phyloP scores from a whole-genome alignment of 2,113 vertebrate genomes.

The Prionailurus viverrinus region DNA sequence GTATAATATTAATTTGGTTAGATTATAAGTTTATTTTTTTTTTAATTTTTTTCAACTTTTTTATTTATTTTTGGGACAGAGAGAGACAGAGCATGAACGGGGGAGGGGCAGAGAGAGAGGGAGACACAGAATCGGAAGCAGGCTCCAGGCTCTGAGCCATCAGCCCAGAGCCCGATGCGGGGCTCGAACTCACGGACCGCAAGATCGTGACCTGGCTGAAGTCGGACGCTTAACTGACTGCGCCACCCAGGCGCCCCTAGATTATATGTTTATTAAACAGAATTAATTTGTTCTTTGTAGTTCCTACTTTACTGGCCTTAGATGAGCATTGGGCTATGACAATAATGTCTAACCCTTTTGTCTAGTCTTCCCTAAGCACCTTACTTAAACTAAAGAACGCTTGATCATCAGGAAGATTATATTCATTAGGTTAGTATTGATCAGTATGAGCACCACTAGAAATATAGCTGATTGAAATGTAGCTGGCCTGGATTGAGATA shows the following conservation, averaged over 20 bases:
- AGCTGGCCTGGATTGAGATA: not conserved
- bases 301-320: not conserved
- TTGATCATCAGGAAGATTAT: not conserved
- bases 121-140: too few relatives aligned
- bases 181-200: too few relatives aligned
- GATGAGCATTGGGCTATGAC: not conserved
- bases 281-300: slow-evolving; percentile 21
- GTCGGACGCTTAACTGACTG: too few relatives aligned
- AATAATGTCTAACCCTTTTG: not conserved
- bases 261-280: not conserved
- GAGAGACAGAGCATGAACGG: too few relatives aligned
- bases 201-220: too few relatives aligned
- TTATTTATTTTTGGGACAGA: too few relatives aligned
- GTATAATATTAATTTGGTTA: not conserved
- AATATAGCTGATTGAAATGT: not conserved
- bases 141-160: too few relatives aligned
- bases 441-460: not conserved
- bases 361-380: not conserved
- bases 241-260: not conserved
- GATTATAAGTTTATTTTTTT: not conserved
- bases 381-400: not conserved
- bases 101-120: too few relatives aligned
- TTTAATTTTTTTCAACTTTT: too few relatives aligned
- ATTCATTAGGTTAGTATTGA: not conserved
- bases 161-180: too few relatives aligned